phyloP scores from a whole-genome alignment of 2,888 invertebrate genomes.

The Oscheius sp. region DNA sequence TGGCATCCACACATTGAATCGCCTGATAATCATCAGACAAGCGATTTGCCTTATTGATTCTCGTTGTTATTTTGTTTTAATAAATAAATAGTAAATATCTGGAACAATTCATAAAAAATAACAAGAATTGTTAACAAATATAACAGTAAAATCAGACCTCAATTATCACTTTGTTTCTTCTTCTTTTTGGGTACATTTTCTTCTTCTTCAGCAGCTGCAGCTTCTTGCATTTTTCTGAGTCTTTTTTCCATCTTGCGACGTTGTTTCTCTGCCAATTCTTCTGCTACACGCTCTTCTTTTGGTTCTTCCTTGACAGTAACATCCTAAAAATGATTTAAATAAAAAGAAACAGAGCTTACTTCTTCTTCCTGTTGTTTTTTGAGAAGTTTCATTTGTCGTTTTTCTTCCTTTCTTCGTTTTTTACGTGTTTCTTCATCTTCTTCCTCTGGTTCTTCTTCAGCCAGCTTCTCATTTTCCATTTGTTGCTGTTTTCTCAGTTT shows the following conservation, averaged over 20 bases:
- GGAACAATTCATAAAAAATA: background rate
- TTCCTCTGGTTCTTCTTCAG: background rate
- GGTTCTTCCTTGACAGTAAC: slow-evolving; percentile 1
- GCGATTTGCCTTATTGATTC: slow-evolving; percentile 10
- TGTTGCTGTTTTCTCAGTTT: slow-evolving; percentile 9
- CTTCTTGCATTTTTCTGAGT: slow-evolving; percentile 7
- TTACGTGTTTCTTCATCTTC: slow-evolving; percentile 3
- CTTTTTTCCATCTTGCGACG: slow-evolving; percentile 30
- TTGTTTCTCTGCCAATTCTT: slow-evolving; percentile 29
- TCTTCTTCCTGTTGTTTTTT: slow-evolving; percentile 2
- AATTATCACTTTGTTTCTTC: slow-evolving; percentile 1
- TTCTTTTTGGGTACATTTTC: slow-evolving; percentile 9
- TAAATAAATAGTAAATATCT: no score
- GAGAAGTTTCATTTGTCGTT: slow-evolving; percentile 9
- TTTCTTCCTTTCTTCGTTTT: slow-evolving; percentile 15
- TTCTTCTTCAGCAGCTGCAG: background rate
- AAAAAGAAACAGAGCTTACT: background rate
- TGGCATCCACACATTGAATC: slow-evolving; percentile 42
- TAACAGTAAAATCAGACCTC: background rate
- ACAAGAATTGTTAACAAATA: background rate
- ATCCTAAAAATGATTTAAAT: background rate
- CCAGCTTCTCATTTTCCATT: background rate
- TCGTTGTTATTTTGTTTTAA: background rate
- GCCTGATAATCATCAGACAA: background rate
- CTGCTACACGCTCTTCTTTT: slow-evolving; percentile 6